Base-by-base conservation (phyloP, 2,797 vertebrate genomes). In the Dendrocincla tyrannina region DNA sequence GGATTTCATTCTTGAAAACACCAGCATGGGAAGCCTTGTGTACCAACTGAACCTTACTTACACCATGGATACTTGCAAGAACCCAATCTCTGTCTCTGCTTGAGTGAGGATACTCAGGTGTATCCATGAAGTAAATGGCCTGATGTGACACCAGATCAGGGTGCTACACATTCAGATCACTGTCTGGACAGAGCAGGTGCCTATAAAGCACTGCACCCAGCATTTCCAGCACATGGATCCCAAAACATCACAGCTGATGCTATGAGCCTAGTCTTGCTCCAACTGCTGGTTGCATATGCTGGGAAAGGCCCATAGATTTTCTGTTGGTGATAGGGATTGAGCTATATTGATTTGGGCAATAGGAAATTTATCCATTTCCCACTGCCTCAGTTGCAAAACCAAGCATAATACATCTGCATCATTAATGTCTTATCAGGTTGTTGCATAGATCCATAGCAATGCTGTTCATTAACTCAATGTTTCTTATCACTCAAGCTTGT, bases 401-500 rank as follows among this genome's bases (percentile, higher is more conserved):
- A 70, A 63, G 33, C 23, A 8, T 25, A 68, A 88, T 63, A 70
- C 37, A 13, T 58, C 25, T n/a, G 63, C 16, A 25, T 70, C 35
- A 28, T 66, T 30, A 23, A 28, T 24, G 30, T 58, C 56, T 87
- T 41, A 67, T 52, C 41, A 32, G n/a, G 25, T 19, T 74, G 20
- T 10, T 64, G 60, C 60, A 3, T 5, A 56, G 56, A 63, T 28
- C 12, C n/a, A 2, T 3, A 22, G 25, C 17, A n/a, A 23, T 66
- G 60, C 49, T 78, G n/a, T 39, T 64, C 1, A 4, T 77, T 55
- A 75, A 1, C 30, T 72, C 32, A 37, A 1, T 4, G 4, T 90
- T 92, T 89, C 76, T 91, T 91, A 37, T 95, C 39, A 20, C 33
- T 81, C 37, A 56, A 53, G 44, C n/a, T 92, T 68, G 19, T 74